A percentile compares a stretch with the other conserved stretches of the same genome.
phyloP scores from a whole-genome alignment of 2,888 invertebrate species.

The Gryllus longicercus region DNA sequence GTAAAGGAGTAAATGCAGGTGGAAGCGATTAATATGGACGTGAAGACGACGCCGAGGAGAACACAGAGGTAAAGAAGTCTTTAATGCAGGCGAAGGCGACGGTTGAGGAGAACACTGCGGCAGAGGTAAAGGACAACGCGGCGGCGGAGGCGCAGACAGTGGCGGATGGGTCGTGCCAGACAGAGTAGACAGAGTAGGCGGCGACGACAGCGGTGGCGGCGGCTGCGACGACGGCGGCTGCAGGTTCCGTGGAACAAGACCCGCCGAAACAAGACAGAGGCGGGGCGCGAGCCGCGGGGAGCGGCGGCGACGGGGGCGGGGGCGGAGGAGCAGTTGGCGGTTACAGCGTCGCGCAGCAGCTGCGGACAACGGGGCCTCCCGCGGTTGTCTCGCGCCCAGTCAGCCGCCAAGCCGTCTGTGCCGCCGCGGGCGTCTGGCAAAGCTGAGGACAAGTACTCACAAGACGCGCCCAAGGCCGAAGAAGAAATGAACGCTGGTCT shows the following conservation, averaged over 20 bases:
- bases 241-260: no score
- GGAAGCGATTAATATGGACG: not conserved
- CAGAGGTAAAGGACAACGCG: not conserved
- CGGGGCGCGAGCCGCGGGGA: not conserved
- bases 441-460: not conserved
- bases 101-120: not conserved
- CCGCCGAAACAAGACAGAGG: not conserved
- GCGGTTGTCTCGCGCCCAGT: no score
- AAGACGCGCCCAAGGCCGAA: not conserved
- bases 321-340: not conserved
- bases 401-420: no score
- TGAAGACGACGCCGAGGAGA: not conserved
- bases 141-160: not conserved
- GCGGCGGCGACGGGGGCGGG: not conserved
- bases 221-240: no score
- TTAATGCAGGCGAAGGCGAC: no score
- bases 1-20: not conserved
- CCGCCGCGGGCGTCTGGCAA: not conserved
- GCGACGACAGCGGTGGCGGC: no score
- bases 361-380: no score
- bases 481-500: no score
- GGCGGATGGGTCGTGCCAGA: not conserved
- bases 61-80: not conserved
- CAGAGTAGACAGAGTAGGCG: no score
- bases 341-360: not conserved